These are phyloP conservation scores for Parelbella ahira DNA, from an alignment of 2,888 invertebrate genomes.

Conservation along the genomic window DNA sequence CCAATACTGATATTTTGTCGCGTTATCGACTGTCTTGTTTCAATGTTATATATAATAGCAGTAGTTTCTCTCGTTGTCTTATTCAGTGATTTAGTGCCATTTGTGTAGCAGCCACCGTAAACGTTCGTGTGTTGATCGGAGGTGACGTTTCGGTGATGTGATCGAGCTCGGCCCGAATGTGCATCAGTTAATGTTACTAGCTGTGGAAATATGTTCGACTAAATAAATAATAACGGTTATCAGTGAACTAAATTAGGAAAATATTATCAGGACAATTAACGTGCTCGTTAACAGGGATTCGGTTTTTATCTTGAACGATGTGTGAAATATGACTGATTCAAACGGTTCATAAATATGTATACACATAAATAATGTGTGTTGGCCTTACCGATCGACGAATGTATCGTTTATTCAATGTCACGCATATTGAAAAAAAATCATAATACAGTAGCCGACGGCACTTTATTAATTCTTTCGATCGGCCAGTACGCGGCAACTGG, in stretches of 20 bases:
- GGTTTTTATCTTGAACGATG: conserved; percentile 42
- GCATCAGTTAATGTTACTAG: conserved; percentile 28
- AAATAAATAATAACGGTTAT: conserved; percentile 38
- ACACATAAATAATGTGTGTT: conserved; percentile 26
- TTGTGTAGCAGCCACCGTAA: conserved; percentile 41
- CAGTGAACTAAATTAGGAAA: conserved; percentile 23
- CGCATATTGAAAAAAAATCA: conserved; percentile 6
- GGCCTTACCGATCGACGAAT: conserved; percentile 21
- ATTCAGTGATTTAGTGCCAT: conserved; percentile 27
- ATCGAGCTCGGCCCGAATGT: conserved; percentile 27
- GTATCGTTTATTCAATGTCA: conserved; percentile 23
- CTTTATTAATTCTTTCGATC: conserved; percentile 5
- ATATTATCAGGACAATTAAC: conserved; percentile 42
- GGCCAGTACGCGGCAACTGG: conserved; percentile 7
- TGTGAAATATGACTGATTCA: conserved; percentile 37
- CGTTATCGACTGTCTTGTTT: conserved; percentile 32
- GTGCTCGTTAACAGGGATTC: conserved; percentile 42
- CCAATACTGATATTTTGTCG: conserved; percentile 35
- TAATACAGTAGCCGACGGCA: conserved; percentile 9
- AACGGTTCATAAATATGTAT: conserved; percentile 17
- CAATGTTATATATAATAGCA: conserved; percentile 12
- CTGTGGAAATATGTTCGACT: conserved; percentile 55
- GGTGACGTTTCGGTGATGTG: conserved; percentile 27
- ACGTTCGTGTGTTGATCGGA: conserved; percentile 33
- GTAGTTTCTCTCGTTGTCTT: conserved; percentile 4